phyloP scores from a whole-genome alignment of 2,113 vertebrate species.

The Lepus timidus region DNA sequence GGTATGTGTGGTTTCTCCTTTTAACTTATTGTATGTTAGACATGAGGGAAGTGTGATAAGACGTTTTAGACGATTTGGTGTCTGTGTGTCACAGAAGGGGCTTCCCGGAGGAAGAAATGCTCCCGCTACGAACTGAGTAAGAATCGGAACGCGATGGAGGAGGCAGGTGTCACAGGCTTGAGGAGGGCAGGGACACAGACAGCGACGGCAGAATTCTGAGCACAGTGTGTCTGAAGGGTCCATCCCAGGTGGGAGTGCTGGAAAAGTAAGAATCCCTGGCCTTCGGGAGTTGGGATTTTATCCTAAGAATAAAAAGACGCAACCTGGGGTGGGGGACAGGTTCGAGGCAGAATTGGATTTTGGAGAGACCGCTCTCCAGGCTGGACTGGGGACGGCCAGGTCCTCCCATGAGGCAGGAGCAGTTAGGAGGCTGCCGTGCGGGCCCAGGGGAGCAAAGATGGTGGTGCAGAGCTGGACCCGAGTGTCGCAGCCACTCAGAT shows the following conservation, averaged over 20 bases:
- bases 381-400: neutral
- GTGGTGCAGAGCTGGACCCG: neutral
- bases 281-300: neutral
- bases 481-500: neutral
- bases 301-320: neutral
- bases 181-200: neutral
- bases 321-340: neutral
- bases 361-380: neutral
- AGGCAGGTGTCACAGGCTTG: neutral
- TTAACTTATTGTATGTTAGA: neutral
- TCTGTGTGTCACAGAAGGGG: neutral
- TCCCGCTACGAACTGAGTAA: neutral
- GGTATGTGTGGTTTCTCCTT: neutral
- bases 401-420: neutral
- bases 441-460: neutral
- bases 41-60: neutral
- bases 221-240: neutral
- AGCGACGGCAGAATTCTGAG: neutral
- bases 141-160: accelerated
- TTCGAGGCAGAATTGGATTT: neutral
- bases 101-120: neutral
- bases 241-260: neutral
- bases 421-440: neutral
- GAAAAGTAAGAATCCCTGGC: neutral
- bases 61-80: neutral